phyloP scores from a whole-genome alignment of 2,113 vertebrate species.

The Onychorhynchus coronatus region DNA sequence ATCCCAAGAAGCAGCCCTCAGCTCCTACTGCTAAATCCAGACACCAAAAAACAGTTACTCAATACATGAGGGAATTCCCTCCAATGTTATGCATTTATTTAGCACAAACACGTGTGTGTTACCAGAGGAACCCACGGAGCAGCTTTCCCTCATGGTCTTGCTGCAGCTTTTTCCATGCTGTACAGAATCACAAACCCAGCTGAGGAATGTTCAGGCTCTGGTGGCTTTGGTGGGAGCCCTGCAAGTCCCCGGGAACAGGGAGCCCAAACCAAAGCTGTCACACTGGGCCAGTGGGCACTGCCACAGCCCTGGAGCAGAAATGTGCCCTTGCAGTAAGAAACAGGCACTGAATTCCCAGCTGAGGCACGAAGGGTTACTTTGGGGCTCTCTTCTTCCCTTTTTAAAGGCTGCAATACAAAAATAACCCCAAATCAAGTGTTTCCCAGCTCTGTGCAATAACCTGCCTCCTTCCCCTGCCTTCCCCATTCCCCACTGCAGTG shows the following conservation, averaged over 20 bases:
- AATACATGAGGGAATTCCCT: background rate
- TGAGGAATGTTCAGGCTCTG: background rate
- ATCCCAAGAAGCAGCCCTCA: rapidly evolving
- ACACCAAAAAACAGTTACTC: background rate
- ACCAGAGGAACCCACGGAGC: background rate
- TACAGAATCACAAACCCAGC: background rate
- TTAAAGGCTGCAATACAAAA: background rate
- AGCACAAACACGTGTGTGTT: background rate
- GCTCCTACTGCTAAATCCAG: background rate
- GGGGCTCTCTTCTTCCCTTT: background rate
- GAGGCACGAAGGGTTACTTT: background rate
- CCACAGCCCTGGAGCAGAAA: background rate
- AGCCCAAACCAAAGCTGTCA: background rate
- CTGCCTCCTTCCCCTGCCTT: background rate
- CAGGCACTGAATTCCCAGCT: background rate
- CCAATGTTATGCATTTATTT: background rate
- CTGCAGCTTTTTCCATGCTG: background rate
- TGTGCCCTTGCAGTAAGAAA: rapidly evolving
- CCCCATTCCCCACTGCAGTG: background rate
- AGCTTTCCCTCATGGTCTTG: background rate
- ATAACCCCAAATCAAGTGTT: background rate
- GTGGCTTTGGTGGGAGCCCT: background rate
- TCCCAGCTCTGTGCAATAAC: background rate
- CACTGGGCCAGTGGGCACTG: background rate
- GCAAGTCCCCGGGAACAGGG: rapidly evolving